Evolutionary conservation across 92 coral and sea anemone genomes (phyloP), one percentile per base, ranked within the genome.

Genomic region (Phymanthus crucifer): DNA sequence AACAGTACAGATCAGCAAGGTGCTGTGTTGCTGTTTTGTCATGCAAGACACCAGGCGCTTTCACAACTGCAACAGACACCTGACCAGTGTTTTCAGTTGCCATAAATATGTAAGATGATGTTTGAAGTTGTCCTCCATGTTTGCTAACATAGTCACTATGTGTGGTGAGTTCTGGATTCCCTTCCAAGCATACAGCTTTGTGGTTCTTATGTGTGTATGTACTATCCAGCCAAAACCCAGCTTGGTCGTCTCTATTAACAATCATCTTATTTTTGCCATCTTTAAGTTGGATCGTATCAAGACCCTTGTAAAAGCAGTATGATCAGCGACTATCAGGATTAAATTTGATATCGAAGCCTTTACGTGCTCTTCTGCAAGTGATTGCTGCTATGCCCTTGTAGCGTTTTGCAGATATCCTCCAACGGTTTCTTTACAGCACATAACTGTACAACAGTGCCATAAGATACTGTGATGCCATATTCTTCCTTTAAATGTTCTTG

Each of bases 391-490:
- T 66, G 46, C 92, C 86, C 47, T 84, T 84, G 83, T 88, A 84
- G 52, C 82, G 65, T 37, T 57, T 70, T 19, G 82, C 79, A 10
- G 84, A 83, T 32, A 84, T 79, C 52, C 84, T 40, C 19, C 91
- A 47, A 46, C 73, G 84, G 73, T 83, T 88, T 32, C 88, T 79
- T 19, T n/a, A 84, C 75, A 29, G 84, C 91, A 80, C 91, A 88
- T 61, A 84, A 75, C 75, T 88, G 85, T 26, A 88, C 91, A 57
- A 88, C 81, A 13, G 88, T 88, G 40, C 91, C 88, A 83, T 88
- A 88, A 34, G 80, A 66, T 1, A 88, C 79, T 75, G 83, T 88
- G 19, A 82, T 21, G 64, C 36, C 67, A 71, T 88, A 83, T 47
- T 84, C 80, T 67, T 57, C 70, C 27, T 88, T 79, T 32, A 84